phyloP scores from a whole-genome alignment of 1,140 invertebrate species.

The Drosophila ohnishii region DNA sequence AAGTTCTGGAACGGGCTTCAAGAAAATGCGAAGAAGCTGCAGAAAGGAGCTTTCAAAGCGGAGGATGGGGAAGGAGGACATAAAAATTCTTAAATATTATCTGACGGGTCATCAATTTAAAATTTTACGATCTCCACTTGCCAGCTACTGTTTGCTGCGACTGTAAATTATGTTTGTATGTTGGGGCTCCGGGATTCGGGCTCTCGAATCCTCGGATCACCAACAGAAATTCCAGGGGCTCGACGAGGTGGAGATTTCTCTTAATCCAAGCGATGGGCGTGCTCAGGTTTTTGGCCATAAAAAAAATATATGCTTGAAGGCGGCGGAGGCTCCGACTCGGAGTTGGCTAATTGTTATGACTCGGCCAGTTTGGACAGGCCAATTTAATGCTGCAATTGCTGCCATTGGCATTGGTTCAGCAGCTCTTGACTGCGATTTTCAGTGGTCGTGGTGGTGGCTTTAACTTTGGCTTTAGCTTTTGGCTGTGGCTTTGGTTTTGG shows the following conservation, averaged over 20 bases:
- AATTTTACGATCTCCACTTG: slow-evolving; percentile 73
- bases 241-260: slow-evolving; percentile 23
- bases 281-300: slow-evolving; percentile 53
- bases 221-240: slow-evolving; percentile 13
- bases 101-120: slow-evolving; percentile 81
- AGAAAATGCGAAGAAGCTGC: slow-evolving; percentile 3
- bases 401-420: slow-evolving; percentile 41
- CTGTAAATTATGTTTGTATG: slow-evolving; percentile 73
- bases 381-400: slow-evolving; percentile 62
- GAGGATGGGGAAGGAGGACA: slow-evolving; percentile 15
- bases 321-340: background rate
- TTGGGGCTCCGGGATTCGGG: slow-evolving; percentile 16
- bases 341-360: slow-evolving; percentile 70
- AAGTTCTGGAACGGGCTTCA: slow-evolving; percentile 19
- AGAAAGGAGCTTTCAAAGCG: slow-evolving; percentile 11
- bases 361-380: slow-evolving; percentile 60
- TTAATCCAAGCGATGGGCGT: slow-evolving; percentile 46
- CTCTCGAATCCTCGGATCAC: slow-evolving; percentile 24
- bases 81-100: slow-evolving; percentile 82
- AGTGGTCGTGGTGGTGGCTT: slow-evolving; percentile 1
- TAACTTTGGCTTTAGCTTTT: slow-evolving; percentile 3
- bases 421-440: slow-evolving; percentile 19
- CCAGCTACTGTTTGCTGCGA: slow-evolving; percentile 78
- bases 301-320: slow-evolving; percentile 43
- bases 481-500: slow-evolving; percentile 33